phyloP scores from a whole-genome alignment of 2,888 invertebrate species.

The Acanthococcus lagerstroemiae region DNA sequence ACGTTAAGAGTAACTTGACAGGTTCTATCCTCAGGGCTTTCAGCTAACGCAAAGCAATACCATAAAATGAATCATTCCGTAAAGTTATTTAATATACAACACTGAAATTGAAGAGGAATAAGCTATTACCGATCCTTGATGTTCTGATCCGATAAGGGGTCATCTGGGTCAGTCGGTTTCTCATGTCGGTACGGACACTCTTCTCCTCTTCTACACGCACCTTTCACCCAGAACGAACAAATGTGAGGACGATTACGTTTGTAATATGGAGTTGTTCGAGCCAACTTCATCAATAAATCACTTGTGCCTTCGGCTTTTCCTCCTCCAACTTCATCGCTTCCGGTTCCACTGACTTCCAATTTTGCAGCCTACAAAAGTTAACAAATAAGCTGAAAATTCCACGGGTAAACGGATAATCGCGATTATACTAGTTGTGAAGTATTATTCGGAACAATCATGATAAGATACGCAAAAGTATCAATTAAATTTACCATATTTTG shows the following conservation, averaged over 20 bases:
- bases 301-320: conserved; percentile 65
- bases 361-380: conserved; percentile 32
- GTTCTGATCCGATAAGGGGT: conserved; percentile 90
- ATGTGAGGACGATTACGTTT: conserved; percentile 91
- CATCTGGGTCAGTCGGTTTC: conserved; percentile 93
- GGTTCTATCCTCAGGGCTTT: no score
- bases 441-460: no score
- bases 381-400: no score
- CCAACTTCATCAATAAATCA: conserved; percentile 75
- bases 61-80: no score
- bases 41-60: no score
- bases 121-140: conserved; percentile 64
- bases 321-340: conserved; percentile 46
- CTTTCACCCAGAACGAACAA: conserved; percentile 98
- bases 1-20: no score
- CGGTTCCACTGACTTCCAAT: conserved; percentile 43
- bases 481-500: conserved; percentile 78
- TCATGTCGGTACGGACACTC: conserved; percentile 95
- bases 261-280: conserved; percentile 88
- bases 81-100: no score
- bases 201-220: conserved; percentile 89
- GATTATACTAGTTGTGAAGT: no score
- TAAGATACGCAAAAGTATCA: no score
- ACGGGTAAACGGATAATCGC: no score
- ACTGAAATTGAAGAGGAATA: no score